Percentiles rank a stretch among this genome's conserved stretches.
These are phyloP conservation scores for Trematomus bernacchii DNA, from an alignment of 2,797 vertebrate species.

Conservation along the genomic window DNA sequence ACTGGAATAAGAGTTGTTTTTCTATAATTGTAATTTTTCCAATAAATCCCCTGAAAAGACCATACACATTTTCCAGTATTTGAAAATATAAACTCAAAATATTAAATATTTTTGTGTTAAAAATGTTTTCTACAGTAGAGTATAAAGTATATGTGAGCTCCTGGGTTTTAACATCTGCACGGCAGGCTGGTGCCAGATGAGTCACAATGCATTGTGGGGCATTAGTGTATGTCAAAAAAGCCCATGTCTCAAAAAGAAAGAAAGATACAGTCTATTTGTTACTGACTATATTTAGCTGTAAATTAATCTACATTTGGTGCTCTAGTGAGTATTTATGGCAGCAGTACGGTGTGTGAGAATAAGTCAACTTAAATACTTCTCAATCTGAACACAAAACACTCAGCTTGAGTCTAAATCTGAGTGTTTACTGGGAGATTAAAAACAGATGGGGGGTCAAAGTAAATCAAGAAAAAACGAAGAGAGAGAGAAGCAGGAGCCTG, in stretches of 20 bases:
- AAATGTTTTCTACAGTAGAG: too few relatives aligned
- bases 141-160: too few relatives aligned
- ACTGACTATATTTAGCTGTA: neutral
- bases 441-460: slow-evolving; percentile 44
- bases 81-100: too few relatives aligned
- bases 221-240: too few relatives aligned
- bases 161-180: too few relatives aligned
- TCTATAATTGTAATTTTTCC: neutral
- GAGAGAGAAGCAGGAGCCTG: slow-evolving; percentile 17
- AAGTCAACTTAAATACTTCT: neutral
- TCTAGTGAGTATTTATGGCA: neutral
- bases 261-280: neutral
- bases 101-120: too few relatives aligned
- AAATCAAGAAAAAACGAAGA: slow-evolving; percentile 12
- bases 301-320: neutral
- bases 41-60: neutral
- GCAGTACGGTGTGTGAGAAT: neutral
- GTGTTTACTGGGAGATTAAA: slow-evolving; percentile 36
- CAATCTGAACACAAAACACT: neutral
- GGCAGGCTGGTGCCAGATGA: too few relatives aligned
- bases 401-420: slow-evolving; percentile 14
- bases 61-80: too few relatives aligned
- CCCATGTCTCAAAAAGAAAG: too few relatives aligned
- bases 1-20: neutral
- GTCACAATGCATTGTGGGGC: too few relatives aligned